These are phyloP conservation scores for Drosophila paranaensis DNA, from an alignment of 2,888 invertebrate genomes.

Conservation along the genomic window DNA sequence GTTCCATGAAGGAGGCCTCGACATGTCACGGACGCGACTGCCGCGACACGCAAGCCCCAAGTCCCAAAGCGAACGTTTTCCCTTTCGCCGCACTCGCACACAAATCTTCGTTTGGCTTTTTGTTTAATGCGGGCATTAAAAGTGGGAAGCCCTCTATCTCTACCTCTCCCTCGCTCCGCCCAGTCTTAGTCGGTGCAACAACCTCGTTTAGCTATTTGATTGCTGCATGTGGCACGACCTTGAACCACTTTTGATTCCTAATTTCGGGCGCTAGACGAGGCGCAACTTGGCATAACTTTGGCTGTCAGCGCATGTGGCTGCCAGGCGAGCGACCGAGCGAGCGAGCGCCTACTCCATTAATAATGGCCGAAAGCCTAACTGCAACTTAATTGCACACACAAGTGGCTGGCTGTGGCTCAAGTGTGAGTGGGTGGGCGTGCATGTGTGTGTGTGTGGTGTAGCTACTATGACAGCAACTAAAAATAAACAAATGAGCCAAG, in stretches of 20 bases:
- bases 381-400: conserved; percentile 65
- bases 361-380: conserved; percentile 56
- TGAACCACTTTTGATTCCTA: conserved; percentile 76
- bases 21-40: conserved; percentile 73
- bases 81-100: conserved; percentile 38
- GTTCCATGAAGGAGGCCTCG: conserved; percentile 68
- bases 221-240: conserved; percentile 59
- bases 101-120: conserved; percentile 44
- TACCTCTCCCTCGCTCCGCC: neutral
- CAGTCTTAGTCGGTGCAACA: conserved; percentile 66
- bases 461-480: conserved; percentile 68
- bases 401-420: conserved; percentile 23
- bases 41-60: conserved; percentile 70
- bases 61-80: conserved; percentile 43
- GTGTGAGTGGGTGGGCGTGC: conserved; percentile 7
- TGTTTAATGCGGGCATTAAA: conserved; percentile 19
- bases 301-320: conserved; percentile 16
- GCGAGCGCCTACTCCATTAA: conserved; percentile 42
- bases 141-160: neutral
- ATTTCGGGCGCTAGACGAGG: conserved; percentile 41
- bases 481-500: conserved; percentile 78
- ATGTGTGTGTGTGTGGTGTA: conserved; percentile 13
- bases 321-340: neutral
- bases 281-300: conserved; percentile 25
- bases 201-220: conserved; percentile 65